Base-by-base conservation (phyloP, 2,888 invertebrate species). In the Galerucella pusilla region DNA sequence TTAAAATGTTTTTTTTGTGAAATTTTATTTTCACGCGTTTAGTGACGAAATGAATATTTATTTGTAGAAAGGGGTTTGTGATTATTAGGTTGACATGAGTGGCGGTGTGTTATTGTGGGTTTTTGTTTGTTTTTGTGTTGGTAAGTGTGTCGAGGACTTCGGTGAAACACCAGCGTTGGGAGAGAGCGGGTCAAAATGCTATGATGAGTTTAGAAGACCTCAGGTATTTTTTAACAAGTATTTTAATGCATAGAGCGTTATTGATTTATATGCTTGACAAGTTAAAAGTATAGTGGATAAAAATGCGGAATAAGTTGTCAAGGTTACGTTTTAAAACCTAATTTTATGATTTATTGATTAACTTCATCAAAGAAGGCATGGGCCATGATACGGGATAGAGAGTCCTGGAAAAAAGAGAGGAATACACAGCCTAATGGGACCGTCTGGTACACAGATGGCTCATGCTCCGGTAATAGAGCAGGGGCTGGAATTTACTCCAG, bases 131-230 rank as follows among this genome's bases (percentile, higher is more conserved):
- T 76, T 54, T 68, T 61, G 28, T 57, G 46, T 68, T 46, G 25
- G 59, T 71, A 64, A 46, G 42, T 71, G 72, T 64, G 77, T 49
- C 16, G 71, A 76, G n/a, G 82, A 82, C 42, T 65, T 66, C 57
- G 83, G 84, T 28, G 82, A 86, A 64, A 87, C 88, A 60, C 87
- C 88, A 49, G 84, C 78, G 16, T 79, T 86, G 45, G 87, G 86
- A 35, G 81, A 80, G 61, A 85, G 83, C 75, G 85, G 85, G 68
- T 87, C 86, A 52, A 84, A 88, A 81, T 91, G 91, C 83, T 90
- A 91, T 82, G 90, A 90, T 84, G 87, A 88, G 73, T 90, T 89
- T 80, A 88, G 89, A 70, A 86, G 88, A 83, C 89, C 91, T 12
- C 90, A 90, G 89, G 90, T 91, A 85, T 20, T 45, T 20, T 6